phyloP scores from a whole-genome alignment of 1,140 invertebrate genomes.

The Charaxes varanes region DNA sequence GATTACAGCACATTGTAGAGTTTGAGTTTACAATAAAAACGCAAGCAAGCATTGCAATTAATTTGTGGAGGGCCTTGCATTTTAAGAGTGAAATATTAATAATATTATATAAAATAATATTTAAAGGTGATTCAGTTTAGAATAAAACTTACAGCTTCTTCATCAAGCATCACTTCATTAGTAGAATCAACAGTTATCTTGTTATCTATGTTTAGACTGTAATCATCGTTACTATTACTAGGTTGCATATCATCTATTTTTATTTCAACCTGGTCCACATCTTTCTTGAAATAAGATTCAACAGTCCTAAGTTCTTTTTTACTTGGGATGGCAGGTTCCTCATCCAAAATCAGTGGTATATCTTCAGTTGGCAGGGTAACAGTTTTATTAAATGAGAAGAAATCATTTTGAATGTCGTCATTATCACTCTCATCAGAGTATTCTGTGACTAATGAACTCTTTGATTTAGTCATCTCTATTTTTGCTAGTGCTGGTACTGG shows the following conservation, averaged over 20 bases:
- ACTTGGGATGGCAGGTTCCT: constrained; percentile 3
- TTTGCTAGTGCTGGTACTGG: constrained; percentile 26
- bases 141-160: constrained; percentile 60
- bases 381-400: constrained; percentile 73
- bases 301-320: constrained; percentile 31
- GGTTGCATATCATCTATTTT: constrained; percentile 16
- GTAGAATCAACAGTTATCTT: constrained; percentile 21
- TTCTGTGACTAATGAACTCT: constrained; percentile 27
- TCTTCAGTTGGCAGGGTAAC: constrained; percentile 32
- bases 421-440: constrained; percentile 67
- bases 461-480: constrained; percentile 28
- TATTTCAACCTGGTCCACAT: constrained; percentile 19
- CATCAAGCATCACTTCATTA: constrained; percentile 40
- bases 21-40: too few species aligned
- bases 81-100: too few species aligned
- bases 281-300: constrained; percentile 55
- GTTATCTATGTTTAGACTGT: constrained; percentile 10
- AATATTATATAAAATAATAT: too few species aligned
- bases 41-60: too few species aligned
- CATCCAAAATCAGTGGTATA: constrained; percentile 34
- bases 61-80: too few species aligned
- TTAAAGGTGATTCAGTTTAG: neutral
- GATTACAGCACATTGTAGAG: too few species aligned
- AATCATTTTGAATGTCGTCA: constrained; percentile 68
- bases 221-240: constrained; percentile 12